Evolutionary conservation across 1,140 invertebrate genomes (phyloP).

Genomic region (Aethina tumida): DNA sequence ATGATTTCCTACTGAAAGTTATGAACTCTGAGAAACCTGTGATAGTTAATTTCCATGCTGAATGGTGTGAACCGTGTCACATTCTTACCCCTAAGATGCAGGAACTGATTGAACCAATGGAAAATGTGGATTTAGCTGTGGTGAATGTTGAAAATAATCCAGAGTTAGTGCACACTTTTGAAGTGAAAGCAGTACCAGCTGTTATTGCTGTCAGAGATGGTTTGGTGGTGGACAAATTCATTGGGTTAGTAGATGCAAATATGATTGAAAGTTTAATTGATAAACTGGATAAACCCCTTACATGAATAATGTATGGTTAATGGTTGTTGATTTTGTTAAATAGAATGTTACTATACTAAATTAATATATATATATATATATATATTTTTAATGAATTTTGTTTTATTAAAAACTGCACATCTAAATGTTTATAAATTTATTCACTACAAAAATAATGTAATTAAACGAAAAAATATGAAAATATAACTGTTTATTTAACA

Average conservation of each 20-base stretch:
- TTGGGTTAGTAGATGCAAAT: constrained; percentile 77
- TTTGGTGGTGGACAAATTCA: constrained; percentile 82
- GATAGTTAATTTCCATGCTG: constrained; percentile 79
- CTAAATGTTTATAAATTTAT: too few relatives aligned
- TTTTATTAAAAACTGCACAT: too few relatives aligned
- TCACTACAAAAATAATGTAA: too few relatives aligned
- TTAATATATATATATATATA: too few relatives aligned
- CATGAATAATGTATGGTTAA: too few relatives aligned
- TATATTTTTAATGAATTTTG: too few relatives aligned
- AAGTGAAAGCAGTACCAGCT: constrained; percentile 85
- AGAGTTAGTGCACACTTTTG: constrained; percentile 70
- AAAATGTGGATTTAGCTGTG: constrained; percentile 76
- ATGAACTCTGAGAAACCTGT: constrained; percentile 73
- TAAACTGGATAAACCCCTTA: constrained; percentile 55
- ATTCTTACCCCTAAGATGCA: constrained; percentile 85
- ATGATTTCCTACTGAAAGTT: constrained; percentile 54
- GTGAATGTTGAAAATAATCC: constrained; percentile 86
- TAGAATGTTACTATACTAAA: too few relatives aligned
- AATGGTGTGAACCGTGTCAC: constrained; percentile 95
- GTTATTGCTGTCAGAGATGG: constrained; percentile 84
- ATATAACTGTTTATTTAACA: too few relatives aligned
- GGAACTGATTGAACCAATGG: constrained; percentile 63
- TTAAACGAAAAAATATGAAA: too few relatives aligned
- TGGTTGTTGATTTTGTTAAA: too few relatives aligned
- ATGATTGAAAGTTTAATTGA: constrained; percentile 76